These are phyloP conservation scores for Trichoplusia ni DNA, from an alignment of 1,140 invertebrate species.

Conservation along the genomic window DNA sequence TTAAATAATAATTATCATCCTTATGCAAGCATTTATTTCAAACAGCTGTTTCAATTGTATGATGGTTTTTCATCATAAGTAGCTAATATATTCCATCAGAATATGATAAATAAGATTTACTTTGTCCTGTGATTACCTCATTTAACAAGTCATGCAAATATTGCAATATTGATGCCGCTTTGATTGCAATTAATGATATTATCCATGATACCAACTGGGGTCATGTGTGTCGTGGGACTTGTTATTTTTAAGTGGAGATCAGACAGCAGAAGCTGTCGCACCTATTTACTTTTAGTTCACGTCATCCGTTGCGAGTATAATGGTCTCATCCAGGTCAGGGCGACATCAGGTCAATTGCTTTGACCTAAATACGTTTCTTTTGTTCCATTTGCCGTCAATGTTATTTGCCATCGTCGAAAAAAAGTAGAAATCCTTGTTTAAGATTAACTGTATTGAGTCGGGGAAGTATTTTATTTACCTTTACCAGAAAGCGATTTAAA, in stretches of 20 bases:
- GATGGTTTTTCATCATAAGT: too few species aligned
- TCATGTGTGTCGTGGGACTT: neutral
- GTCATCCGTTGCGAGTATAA: neutral
- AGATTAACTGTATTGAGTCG: too few species aligned
- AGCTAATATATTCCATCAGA: too few species aligned
- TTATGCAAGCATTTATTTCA: too few species aligned
- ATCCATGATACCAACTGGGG: constrained; percentile 13
- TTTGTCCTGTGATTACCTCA: neutral
- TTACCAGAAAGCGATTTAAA: too few species aligned
- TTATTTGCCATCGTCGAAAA: too few species aligned
- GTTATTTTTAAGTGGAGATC: neutral
- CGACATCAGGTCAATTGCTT: constrained; percentile 9
- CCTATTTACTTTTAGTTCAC: neutral
- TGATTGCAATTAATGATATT: constrained; percentile 17
- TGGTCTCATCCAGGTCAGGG: constrained; percentile 24
- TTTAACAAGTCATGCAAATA: neutral
- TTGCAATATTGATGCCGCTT: neutral
- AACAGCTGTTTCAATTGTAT: too few species aligned
- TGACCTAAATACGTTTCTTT: constrained; percentile 21
- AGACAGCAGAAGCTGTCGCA: neutral
- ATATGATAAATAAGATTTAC: neutral
- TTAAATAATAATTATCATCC: too few species aligned
- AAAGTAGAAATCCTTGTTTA: too few species aligned
- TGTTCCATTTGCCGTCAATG: constrained; percentile 14
- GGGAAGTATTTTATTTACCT: too few species aligned